These are phyloP conservation scores for Ormyrus nitidulus DNA, from an alignment of 2,888 invertebrate genomes.

Conservation along the genomic window DNA sequence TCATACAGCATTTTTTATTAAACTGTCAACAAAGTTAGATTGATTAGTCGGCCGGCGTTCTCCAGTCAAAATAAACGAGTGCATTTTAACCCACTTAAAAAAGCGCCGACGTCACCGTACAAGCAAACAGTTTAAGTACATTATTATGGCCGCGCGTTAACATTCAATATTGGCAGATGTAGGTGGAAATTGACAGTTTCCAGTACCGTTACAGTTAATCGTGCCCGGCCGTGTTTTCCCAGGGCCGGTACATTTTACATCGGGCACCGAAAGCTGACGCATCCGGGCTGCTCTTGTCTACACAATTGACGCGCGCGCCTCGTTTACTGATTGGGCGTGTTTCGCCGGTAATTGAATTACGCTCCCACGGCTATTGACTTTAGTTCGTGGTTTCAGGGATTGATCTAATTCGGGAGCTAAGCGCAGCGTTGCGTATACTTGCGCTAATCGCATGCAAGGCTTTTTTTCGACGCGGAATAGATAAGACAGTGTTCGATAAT, in stretches of 20 bases:
- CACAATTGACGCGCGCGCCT: constrained; percentile 18
- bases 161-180: constrained; percentile 43
- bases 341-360: not conserved
- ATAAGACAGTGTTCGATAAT: too few species aligned
- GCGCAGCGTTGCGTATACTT: too few species aligned
- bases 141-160: constrained; percentile 17
- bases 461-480: too few species aligned
- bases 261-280: constrained; percentile 21
- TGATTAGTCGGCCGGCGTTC: too few species aligned
- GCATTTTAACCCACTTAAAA: not conserved
- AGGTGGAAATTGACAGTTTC: constrained; percentile 34
- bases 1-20: too few species aligned
- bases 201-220: constrained; percentile 40
- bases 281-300: not conserved
- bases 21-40: too few species aligned
- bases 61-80: too few species aligned
- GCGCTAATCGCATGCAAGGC: too few species aligned
- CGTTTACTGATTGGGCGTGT: constrained; percentile 7
- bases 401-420: too few species aligned
- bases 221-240: constrained; percentile 31
- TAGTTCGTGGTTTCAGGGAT: too few species aligned
- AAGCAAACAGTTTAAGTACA: constrained; percentile 10
- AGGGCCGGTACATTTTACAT: constrained; percentile 34
- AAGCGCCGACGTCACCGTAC: constrained; percentile 26
- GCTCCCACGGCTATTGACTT: not conserved